Evolutionary conservation across 1,140 invertebrate species (phyloP).

Genomic region (Zaprionus ornatus): DNA sequence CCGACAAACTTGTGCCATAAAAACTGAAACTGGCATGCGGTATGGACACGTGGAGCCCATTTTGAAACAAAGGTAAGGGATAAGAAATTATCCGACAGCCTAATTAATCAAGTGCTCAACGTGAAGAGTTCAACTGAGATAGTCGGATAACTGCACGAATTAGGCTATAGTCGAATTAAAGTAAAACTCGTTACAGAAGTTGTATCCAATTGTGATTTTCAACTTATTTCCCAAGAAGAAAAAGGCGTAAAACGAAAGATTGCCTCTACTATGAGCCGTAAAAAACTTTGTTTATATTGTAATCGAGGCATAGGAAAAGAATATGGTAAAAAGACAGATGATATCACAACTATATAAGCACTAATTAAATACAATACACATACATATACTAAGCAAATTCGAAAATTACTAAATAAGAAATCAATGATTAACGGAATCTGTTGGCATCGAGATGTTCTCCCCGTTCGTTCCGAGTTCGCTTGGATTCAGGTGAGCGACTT

Average conservation of each 20-base stretch:
- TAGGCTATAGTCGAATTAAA: neutral
- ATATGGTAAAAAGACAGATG: neutral
- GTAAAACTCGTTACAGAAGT: no score
- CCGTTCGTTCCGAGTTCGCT: neutral
- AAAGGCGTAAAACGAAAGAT: neutral
- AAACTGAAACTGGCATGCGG: neutral
- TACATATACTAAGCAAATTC: no score
- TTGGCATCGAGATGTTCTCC: neutral
- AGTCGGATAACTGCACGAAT: neutral
- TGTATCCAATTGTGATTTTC: neutral
- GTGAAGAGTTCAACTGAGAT: neutral
- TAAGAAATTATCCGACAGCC: constrained; percentile 16
- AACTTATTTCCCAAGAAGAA: neutral
- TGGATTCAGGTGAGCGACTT: constrained; percentile 45
- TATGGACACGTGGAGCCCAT: constrained; percentile 7
- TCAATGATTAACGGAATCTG: neutral
- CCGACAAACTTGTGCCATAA: constrained; percentile 34
- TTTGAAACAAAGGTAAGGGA: constrained; percentile 6
- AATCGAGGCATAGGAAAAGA: neutral
- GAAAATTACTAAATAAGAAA: neutral
- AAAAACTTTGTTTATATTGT: neutral
- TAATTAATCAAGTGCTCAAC: constrained; percentile 40
- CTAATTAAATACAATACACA: neutral
- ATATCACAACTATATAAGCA: neutral
- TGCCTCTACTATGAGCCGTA: neutral